Evolutionary conservation across 2,888 invertebrate genomes (phyloP).

Genomic region (Leptarthrus brevirostris): DNA sequence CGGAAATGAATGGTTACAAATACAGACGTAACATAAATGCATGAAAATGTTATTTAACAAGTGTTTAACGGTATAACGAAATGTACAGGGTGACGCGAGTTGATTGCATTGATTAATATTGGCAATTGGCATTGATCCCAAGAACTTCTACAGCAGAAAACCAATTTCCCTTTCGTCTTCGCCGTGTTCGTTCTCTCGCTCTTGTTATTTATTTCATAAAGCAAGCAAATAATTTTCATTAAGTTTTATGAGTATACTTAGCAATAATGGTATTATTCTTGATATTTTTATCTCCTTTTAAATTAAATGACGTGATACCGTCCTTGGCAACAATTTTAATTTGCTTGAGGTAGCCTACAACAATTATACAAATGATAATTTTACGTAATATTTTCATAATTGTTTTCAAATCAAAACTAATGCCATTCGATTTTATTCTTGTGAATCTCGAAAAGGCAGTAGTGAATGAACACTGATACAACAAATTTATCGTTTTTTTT

Average conservation of each 20-base stretch:
- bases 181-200: too few species aligned
- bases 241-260: slow-evolving; percentile 8
- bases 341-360: background rate
- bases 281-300: slow-evolving; percentile 29
- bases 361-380: too few species aligned
- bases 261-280: background rate
- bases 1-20: slow-evolving; percentile 50
- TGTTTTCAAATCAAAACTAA: slow-evolving; percentile 15
- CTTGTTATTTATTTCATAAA: too few species aligned
- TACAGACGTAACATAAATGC: background rate
- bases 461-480: slow-evolving; percentile 22
- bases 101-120: slow-evolving; percentile 41
- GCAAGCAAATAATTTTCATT: slow-evolving; percentile 19
- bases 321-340: background rate
- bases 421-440: background rate
- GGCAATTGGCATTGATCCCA: slow-evolving; percentile 37
- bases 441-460: slow-evolving; percentile 23
- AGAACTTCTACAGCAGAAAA: slow-evolving; percentile 4
- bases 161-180: slow-evolving; percentile 32
- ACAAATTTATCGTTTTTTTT: background rate
- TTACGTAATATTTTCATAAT: too few species aligned
- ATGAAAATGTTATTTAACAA: background rate
- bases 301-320: background rate
- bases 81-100: slow-evolving; percentile 20
- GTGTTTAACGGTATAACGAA: slow-evolving; percentile 20